Percentiles rank a stretch among this genome's conserved stretches.
phyloP scores from a whole-genome alignment of 2,888 invertebrate genomes.

The Coecobrya sp. region DNA sequence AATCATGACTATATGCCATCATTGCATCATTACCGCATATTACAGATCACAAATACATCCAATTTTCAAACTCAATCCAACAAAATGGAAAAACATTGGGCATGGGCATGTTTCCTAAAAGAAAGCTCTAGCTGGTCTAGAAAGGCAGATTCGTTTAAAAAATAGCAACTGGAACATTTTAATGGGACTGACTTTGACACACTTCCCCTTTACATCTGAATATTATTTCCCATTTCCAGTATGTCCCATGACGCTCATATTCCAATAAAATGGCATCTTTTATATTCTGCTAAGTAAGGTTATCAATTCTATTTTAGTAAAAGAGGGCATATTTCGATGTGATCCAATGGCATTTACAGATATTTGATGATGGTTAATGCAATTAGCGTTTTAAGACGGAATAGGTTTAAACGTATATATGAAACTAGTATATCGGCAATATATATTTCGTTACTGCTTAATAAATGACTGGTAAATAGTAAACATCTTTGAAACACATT shows the following conservation, averaged over 20 bases:
- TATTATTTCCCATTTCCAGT: too few species aligned
- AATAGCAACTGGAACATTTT: too few species aligned
- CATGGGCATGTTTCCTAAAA: too few species aligned
- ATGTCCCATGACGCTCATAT: too few species aligned
- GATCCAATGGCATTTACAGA: neutral
- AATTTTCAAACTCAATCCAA: too few species aligned
- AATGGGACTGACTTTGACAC: too few species aligned
- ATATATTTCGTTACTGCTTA: neutral
- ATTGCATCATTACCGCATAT: neutral
- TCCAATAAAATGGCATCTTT: too few species aligned
- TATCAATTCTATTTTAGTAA: neutral
- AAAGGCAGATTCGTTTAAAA: too few species aligned
- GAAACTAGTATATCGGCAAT: neutral
- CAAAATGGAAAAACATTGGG: too few species aligned
- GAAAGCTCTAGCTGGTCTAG: too few species aligned
- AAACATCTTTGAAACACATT: neutral
- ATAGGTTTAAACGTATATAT: neutral
- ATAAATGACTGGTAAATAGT: neutral
- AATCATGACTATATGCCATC: neutral
- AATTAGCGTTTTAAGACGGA: neutral
- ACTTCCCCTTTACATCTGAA: too few species aligned
- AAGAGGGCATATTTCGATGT: neutral
- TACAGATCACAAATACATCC: neutral
- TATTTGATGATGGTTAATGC: slow-evolving; percentile 10
- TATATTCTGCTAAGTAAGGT: too few species aligned